phyloP scores from a whole-genome alignment of 1,140 invertebrate genomes.

The Magallana gigas region DNA sequence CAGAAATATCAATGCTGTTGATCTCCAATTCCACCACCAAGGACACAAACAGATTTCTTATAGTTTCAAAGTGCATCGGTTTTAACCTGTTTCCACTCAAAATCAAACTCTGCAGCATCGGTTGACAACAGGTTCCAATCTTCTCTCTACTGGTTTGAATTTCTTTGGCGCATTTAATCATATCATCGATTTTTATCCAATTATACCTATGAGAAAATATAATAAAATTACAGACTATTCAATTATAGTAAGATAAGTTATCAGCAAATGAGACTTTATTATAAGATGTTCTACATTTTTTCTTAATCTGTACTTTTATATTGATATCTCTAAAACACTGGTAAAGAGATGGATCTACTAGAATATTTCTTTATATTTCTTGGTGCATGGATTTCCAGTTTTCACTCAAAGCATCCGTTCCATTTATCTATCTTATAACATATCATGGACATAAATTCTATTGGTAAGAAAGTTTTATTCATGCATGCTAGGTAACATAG shows the following conservation, averaged over 20 bases:
- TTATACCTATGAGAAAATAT: constrained; percentile 28
- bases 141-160: neutral
- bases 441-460: too few species aligned
- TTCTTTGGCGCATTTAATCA: constrained; percentile 36
- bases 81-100: constrained; percentile 43
- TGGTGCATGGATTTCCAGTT: too few species aligned
- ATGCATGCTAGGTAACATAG: too few species aligned
- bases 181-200: constrained; percentile 45
- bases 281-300: too few species aligned
- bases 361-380: too few species aligned
- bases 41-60: constrained; percentile 20
- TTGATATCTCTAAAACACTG: too few species aligned
- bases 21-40: constrained; percentile 40
- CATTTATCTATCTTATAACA: too few species aligned
- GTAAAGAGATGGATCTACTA: too few species aligned
- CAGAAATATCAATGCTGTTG: constrained; percentile 43
- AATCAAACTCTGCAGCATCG: constrained; percentile 17
- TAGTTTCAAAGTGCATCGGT: constrained; percentile 17
- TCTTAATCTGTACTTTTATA: too few species aligned
- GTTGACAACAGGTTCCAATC: neutral
- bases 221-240: neutral
- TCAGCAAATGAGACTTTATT: too few species aligned
- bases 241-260: neutral
- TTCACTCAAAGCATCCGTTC: too few species aligned
- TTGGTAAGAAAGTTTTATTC: too few species aligned